Conservation (phyloP, 2,888 invertebrate genomes). For the Agonum fuliginosum region DNA sequence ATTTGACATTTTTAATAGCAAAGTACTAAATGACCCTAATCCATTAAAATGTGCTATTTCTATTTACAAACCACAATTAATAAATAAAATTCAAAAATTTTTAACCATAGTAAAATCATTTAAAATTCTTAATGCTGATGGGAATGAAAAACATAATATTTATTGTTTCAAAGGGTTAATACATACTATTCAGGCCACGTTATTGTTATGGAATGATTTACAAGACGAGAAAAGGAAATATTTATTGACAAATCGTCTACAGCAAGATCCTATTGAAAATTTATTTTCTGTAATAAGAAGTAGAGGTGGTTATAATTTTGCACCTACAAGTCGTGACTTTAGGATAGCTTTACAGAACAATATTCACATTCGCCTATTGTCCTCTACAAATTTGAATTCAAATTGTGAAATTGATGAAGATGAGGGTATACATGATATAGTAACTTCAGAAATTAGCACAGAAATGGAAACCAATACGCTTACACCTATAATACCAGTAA, state of each 20-base stretch:
- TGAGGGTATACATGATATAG: neutral
- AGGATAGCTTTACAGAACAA: conserved; percentile 31
- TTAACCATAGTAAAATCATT: conserved; percentile 3
- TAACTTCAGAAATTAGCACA: too few species aligned
- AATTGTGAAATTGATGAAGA: conserved; percentile 19
- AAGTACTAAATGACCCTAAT: conserved; percentile 13
- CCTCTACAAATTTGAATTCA: neutral
- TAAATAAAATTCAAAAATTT: neutral
- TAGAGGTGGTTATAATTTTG: conserved; percentile 29
- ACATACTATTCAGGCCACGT: conserved; percentile 6
- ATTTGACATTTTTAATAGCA: conserved; percentile 28
- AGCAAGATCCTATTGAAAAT: conserved; percentile 38
- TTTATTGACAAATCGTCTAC: conserved; percentile 37
- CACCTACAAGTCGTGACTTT: conserved; percentile 9
- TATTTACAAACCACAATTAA: neutral
- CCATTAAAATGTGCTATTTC: conserved; percentile 5
- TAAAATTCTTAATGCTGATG: conserved; percentile 35
- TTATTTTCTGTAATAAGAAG: conserved; percentile 39
- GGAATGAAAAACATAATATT: conserved; percentile 30
- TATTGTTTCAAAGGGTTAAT: conserved; percentile 26
- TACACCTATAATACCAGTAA: too few species aligned
- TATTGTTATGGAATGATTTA: conserved; percentile 36
- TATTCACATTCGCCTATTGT: conserved; percentile 13
- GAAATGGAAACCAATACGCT: too few species aligned
- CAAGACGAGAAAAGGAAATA: conserved; percentile 19